phyloP scores from a whole-genome alignment of 1,140 invertebrate genomes.

The Pogonus chalceus region DNA sequence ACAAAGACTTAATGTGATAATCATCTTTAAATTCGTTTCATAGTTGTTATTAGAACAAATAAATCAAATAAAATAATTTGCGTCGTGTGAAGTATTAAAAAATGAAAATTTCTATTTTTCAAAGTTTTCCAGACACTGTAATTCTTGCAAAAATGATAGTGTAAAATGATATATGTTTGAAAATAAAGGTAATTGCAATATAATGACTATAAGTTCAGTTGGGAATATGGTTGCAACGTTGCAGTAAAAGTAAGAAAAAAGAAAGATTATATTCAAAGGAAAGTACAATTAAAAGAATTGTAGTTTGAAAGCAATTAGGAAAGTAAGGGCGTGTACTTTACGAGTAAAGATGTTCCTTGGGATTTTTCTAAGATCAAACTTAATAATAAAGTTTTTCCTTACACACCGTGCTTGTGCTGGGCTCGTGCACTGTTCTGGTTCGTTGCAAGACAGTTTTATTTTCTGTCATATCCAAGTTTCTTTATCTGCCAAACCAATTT shows the following conservation, averaged over 20 bases:
- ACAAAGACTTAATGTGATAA: no score
- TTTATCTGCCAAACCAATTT: slow-evolving; percentile 6
- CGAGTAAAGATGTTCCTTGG: background rate
- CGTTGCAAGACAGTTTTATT: slow-evolving; percentile 5
- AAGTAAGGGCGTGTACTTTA: background rate
- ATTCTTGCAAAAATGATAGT: no score
- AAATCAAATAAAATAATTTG: no score
- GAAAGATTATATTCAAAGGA: background rate
- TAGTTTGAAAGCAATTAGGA: background rate
- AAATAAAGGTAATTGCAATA: no score
- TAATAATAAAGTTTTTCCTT: background rate
- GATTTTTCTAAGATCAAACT: slow-evolving; percentile 1
- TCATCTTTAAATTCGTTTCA: no score
- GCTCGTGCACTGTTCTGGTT: background rate
- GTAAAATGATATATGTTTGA: no score
- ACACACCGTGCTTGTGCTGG: no score
- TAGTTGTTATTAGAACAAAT: no score
- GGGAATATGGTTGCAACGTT: background rate
- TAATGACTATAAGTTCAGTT: background rate
- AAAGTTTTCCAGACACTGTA: no score
- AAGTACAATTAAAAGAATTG: background rate
- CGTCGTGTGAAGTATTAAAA: no score
- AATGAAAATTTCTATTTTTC: no score
- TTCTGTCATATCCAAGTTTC: slow-evolving; percentile 6
- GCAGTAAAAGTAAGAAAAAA: background rate